Conservation (phyloP, 2,113 vertebrate genomes). For the Neolamprologus fasciatus region DNA sequence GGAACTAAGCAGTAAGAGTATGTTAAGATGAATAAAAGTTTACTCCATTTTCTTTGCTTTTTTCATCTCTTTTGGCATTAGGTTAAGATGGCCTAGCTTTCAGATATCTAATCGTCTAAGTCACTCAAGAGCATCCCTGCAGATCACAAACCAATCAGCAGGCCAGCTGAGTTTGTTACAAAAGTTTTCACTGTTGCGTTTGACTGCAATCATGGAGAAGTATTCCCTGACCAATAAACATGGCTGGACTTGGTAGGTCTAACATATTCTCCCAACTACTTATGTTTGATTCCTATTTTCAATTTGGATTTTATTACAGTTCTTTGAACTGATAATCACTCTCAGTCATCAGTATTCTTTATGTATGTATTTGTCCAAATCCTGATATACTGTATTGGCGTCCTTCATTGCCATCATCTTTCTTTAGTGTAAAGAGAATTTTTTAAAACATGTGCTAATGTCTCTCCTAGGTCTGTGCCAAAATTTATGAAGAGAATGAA, state of each 20-base stretch:
- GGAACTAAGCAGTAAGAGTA: not conserved
- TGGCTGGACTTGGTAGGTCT: slow-evolving; percentile 91
- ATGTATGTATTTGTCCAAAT: not conserved
- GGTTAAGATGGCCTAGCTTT: slow-evolving; percentile 90
- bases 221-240: slow-evolving; percentile 95
- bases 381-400: not conserved
- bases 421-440: no score
- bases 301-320: not conserved
- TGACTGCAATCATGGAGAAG: slow-evolving; percentile 97
- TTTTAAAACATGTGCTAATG: not conserved
- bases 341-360: not conserved
- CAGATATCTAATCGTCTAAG: slow-evolving; percentile 86
- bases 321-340: not conserved
- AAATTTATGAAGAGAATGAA: slow-evolving; percentile 99
- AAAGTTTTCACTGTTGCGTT: slow-evolving; percentile 89
- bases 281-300: not conserved
- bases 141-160: slow-evolving; percentile 91
- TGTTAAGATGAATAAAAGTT: not conserved
- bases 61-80: slow-evolving; percentile 28
- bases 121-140: slow-evolving; percentile 78
- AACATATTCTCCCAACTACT: not conserved
- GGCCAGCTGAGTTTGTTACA: slow-evolving; percentile 90
- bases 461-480: slow-evolving; percentile 85
- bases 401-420: not conserved
- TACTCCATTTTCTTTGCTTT: not conserved